phyloP scores from a whole-genome alignment of 2,797 vertebrate species.

The Lateolabrax maculatus region DNA sequence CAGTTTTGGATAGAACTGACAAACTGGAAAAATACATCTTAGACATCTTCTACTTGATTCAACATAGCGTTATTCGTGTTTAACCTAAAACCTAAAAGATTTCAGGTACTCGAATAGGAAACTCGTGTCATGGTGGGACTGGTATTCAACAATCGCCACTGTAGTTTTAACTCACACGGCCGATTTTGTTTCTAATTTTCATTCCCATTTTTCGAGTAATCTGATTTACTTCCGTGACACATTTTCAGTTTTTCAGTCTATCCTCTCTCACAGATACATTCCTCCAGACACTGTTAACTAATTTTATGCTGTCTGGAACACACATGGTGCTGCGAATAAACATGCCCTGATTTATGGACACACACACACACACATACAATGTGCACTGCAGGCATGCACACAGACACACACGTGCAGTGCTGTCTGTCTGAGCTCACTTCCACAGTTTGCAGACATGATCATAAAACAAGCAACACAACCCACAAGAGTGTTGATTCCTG shows the following conservation, averaged over 20 bases:
- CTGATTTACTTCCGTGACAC: background rate
- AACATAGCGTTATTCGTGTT: constrained; percentile 1
- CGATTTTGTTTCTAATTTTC: background rate
- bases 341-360: constrained; percentile 71
- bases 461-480: constrained; percentile 66
- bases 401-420: constrained; percentile 17
- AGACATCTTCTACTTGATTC: background rate
- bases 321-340: constrained; percentile 77
- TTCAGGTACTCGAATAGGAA: background rate
- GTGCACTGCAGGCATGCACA: constrained; percentile 5
- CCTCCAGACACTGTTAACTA: constrained; percentile 68
- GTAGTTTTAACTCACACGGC: background rate
- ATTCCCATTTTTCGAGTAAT: background rate
- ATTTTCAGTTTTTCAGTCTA: constrained; percentile 18
- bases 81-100: background rate
- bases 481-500: constrained; percentile 46
- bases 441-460: constrained; percentile 60
- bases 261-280: constrained; percentile 53
- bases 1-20: constrained; percentile 4
- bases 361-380: constrained; percentile 31
- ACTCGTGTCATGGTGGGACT: background rate
- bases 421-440: constrained; percentile 53
- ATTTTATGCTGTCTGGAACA: constrained; percentile 76
- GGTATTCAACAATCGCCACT: background rate
- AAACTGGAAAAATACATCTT: constrained; percentile 8